phyloP scores from a whole-genome alignment of 2,113 vertebrate genomes.

The Syrrhaptes paradoxus region DNA sequence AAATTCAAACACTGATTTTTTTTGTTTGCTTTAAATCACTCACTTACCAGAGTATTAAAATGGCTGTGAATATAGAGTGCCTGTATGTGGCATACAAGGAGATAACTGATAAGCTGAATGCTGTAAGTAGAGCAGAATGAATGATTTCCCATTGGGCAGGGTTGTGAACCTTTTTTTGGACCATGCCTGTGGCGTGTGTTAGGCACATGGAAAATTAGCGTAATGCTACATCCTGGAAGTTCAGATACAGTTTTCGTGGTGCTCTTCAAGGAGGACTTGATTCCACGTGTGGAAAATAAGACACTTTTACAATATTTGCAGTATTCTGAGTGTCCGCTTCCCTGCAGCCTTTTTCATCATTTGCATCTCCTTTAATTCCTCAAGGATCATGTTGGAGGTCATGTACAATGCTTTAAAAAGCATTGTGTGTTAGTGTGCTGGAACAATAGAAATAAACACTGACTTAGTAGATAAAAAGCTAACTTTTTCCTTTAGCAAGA shows the following conservation, averaged over 20 bases:
- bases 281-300: background rate
- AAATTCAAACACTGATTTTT: background rate
- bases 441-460: background rate
- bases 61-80: background rate
- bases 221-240: background rate
- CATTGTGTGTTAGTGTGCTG: background rate
- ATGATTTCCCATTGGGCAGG: background rate
- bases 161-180: background rate
- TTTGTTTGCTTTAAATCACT: background rate
- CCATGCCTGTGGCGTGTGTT: background rate
- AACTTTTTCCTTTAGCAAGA: background rate
- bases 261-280: background rate
- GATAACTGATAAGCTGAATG: background rate
- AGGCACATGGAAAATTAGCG: background rate
- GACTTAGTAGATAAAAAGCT: background rate
- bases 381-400: background rate
- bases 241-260: background rate
- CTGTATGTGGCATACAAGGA: background rate
- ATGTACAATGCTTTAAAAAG: background rate
- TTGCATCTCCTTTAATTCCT: background rate
- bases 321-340: background rate
- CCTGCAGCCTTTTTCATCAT: background rate
- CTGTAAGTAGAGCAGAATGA: background rate
- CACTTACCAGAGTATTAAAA: background rate
- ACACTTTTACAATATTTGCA: background rate